Base-by-base conservation (phyloP, 2,797 vertebrate species). In the Galaxias olidus region DNA sequence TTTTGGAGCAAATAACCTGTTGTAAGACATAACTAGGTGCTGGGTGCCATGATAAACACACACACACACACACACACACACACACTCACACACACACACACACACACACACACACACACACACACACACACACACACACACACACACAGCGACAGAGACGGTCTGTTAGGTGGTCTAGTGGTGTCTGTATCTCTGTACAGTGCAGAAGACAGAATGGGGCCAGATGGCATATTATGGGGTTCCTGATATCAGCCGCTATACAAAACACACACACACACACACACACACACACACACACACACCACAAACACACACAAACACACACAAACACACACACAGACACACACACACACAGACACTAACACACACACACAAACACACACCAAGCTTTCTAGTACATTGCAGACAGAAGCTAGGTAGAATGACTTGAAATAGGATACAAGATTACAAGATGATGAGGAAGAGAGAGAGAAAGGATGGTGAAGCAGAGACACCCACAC, bases 131-230 rank as follows among this genome's bases (percentile, higher is more conserved):
- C 63, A 62, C 41, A 59, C 12, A 59, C 46, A 49, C 58, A 49
- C 51, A 59, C 46, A 65, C 47, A 55, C 59, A 59, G 63, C 53
- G 12, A 45, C 30, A 30, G 30, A 30, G 10, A 40, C 1, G 14
- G 20, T 56, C 9, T 12, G 20, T 9, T 30, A 63, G 67, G 54
- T 71, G 61, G 67, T 58, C 61, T 48, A 69, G 65, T 62, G 51
- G 63, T 67, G 73, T 56, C 48, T 67, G 42, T 62, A 66, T 17
- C 17, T 53, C 42, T 20, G 52, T 61, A 69, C 65, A 75, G 66
- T 64, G 59, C 18, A 70, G 72, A 73, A 86, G 85, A 89, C 86
- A 89, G 84, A 86, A 89, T 86, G 73, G 68, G 87, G 82, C 77
- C 86, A 85, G 77, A 83, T 84, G 80, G 84, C 74, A 78, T 74